Evolutionary conservation across 2,797 vertebrate species (phyloP).

Genomic region (Rallus crepitans): DNA sequence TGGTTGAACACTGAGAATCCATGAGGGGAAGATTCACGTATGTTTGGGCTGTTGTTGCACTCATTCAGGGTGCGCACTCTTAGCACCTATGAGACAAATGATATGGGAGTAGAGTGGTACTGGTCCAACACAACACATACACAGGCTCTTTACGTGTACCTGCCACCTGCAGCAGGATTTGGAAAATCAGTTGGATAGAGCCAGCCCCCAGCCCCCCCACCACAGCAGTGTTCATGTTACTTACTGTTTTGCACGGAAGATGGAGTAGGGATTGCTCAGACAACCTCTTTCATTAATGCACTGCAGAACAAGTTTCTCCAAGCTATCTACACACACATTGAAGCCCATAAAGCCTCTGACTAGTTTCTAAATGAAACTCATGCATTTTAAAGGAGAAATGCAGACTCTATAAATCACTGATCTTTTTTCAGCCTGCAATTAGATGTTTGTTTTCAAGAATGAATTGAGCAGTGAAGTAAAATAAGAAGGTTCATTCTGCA

Average conservation of each 20-base stretch:
- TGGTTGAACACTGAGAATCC: background rate
- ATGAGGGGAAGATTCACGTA: rapidly evolving
- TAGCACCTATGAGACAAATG: background rate
- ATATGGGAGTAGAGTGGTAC: background rate
- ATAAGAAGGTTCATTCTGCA: background rate
- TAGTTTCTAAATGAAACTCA: background rate
- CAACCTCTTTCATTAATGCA: background rate
- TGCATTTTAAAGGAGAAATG: background rate
- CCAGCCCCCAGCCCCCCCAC: background rate
- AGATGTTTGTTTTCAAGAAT: conserved; percentile 1
- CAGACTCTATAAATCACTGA: background rate
- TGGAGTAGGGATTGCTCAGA: background rate
- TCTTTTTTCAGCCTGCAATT: background rate
- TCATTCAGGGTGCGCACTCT: rapidly evolving
- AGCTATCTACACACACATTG: rapidly evolving
- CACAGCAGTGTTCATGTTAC: background rate
- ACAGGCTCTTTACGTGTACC: background rate
- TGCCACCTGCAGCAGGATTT: background rate
- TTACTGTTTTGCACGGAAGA: background rate
- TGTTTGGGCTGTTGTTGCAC: background rate
- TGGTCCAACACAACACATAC: background rate
- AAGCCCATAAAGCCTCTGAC: background rate
- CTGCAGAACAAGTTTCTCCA: background rate
- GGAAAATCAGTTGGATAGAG: background rate
- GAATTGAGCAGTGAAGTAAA: background rate